Percentiles rank a stretch among this genome's conserved stretches.
phyloP scores from a whole-genome alignment of 2,888 invertebrate species.

The Myopa testacea region DNA sequence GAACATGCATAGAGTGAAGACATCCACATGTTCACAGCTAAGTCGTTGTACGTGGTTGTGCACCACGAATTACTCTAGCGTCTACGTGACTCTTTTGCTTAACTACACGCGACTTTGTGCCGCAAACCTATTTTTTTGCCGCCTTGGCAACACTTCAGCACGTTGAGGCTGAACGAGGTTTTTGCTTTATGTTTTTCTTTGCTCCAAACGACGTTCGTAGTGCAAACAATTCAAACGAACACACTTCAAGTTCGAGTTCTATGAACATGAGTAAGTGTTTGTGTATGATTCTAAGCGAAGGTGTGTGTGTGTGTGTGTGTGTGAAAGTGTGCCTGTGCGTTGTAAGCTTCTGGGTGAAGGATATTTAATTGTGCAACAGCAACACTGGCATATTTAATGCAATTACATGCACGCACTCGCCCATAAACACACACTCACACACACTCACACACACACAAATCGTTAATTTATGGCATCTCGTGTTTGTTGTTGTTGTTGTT shows the following conservation, averaged over 20 bases:
- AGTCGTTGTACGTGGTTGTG: too few species aligned
- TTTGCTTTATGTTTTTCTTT: too few species aligned
- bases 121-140: too few species aligned
- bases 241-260: neutral
- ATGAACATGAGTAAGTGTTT: neutral
- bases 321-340: neutral
- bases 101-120: neutral
- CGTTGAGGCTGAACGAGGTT: too few species aligned
- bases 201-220: too few species aligned
- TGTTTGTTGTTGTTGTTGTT: neutral
- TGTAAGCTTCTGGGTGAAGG: constrained; percentile 25
- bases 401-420: constrained; percentile 21
- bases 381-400: constrained; percentile 27
- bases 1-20: too few species aligned
- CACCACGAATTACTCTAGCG: constrained; percentile 7
- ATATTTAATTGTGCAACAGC: constrained; percentile 29
- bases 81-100: constrained; percentile 9
- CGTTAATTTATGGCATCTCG: constrained; percentile 1
- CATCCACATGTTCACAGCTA: too few species aligned
- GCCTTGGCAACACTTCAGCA: too few species aligned
- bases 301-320: neutral
- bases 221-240: too few species aligned
- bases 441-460: too few species aligned
- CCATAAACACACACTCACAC: too few species aligned
- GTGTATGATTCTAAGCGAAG: neutral